Evolutionary conservation across 2,113 vertebrate genomes (phyloP).

Genomic region (Colistium nudipinnis): DNA sequence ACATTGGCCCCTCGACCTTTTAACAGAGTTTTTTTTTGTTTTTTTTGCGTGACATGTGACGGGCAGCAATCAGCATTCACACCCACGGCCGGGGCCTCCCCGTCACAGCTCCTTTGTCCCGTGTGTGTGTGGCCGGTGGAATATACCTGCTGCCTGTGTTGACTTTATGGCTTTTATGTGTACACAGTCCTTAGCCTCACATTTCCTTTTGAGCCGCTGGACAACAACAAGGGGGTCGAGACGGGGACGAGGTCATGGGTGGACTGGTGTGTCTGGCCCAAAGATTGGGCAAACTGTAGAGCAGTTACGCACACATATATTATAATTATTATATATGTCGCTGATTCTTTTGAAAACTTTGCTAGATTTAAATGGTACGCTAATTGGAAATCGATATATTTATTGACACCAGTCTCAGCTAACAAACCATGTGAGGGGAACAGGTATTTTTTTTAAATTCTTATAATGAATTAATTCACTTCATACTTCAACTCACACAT

Average conservation of each 20-base stretch:
- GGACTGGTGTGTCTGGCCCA: too few relatives aligned
- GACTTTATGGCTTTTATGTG: conserved; percentile 61
- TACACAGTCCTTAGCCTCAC: conserved; percentile 37
- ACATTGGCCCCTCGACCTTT: neutral
- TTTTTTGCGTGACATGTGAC: conserved; percentile 50
- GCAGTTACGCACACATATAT: too few relatives aligned
- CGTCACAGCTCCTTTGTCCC: conserved; percentile 55
- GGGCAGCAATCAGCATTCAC: conserved; percentile 51
- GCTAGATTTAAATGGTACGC: too few relatives aligned
- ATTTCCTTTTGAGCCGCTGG: conserved; percentile 34
- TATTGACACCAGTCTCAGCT: too few relatives aligned
- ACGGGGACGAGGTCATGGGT: conserved; percentile 24
- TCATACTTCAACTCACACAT: too few relatives aligned
- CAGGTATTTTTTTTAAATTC: too few relatives aligned
- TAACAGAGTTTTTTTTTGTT: conserved; percentile 10
- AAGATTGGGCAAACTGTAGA: too few relatives aligned
- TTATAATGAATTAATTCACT: too few relatives aligned
- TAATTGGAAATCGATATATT: too few relatives aligned
- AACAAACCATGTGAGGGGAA: too few relatives aligned
- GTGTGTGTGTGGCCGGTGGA: conserved; percentile 23
- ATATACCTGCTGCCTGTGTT: conserved; percentile 59
- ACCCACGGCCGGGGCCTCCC: conserved; percentile 28
- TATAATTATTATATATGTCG: too few relatives aligned
- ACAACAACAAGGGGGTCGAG: conserved; percentile 24
- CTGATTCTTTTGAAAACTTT: too few relatives aligned